These are phyloP conservation scores for Aramus guarauna DNA, from an alignment of 2,113 vertebrate species.

Conservation along the genomic window DNA sequence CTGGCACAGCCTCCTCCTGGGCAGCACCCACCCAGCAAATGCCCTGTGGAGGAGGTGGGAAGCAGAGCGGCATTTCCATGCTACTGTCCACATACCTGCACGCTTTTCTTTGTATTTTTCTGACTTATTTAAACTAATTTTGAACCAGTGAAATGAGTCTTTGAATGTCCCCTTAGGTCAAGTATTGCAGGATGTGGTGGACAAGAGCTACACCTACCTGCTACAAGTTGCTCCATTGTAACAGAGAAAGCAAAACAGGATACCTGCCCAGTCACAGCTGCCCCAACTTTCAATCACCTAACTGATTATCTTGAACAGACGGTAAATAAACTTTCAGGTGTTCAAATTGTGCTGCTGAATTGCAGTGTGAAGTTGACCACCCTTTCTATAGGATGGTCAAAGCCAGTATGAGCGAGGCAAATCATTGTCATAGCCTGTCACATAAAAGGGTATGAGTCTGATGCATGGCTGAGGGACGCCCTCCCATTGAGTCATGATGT, in stretches of 20 bases:
- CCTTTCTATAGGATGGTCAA: neutral
- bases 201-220: neutral
- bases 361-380: no score
- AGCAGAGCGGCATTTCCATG: neutral
- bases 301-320: neutral
- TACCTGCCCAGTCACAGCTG: neutral
- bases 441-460: no score
- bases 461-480: no score
- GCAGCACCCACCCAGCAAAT: neutral
- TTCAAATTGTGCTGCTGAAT: neutral
- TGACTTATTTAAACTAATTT: neutral
- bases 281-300: neutral
- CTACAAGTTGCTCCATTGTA: no score
- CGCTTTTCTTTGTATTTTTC: neutral
- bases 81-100: neutral
- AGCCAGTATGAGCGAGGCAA: accelerated
- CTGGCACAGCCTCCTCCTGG: neutral
- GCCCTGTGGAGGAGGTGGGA: neutral
- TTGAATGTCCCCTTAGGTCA: neutral
- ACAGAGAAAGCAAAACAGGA: neutral
- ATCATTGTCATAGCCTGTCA: no score
- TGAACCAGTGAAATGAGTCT: neutral
- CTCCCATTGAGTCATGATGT: no score
- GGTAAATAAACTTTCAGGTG: neutral
- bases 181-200: neutral